These are phyloP conservation scores for Acropora yongei DNA, from an alignment of 64 coral and sea anemone genomes.

Conservation along the genomic window DNA sequence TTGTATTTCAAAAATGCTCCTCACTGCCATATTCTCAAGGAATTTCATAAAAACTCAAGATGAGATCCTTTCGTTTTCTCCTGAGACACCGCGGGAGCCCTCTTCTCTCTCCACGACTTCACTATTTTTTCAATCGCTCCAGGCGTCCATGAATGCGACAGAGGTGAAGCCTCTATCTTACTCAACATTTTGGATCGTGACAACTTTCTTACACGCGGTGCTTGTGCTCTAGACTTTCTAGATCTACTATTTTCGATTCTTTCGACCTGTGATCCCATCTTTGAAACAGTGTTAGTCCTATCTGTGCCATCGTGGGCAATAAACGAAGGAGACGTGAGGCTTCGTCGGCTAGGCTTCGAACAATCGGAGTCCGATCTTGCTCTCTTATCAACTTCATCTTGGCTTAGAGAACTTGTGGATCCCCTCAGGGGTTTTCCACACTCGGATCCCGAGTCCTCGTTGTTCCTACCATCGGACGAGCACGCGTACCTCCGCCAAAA, in stretches of 20 bases:
- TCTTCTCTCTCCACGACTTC: constrained; percentile 71
- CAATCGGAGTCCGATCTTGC: constrained; percentile 13
- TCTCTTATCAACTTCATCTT: constrained; percentile 18
- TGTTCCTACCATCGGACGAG: background rate
- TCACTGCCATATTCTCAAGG: no score
- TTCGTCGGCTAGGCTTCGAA: background rate
- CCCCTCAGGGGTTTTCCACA: constrained; percentile 9
- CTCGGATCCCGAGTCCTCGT: constrained; percentile 33
- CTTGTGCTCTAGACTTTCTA: background rate
- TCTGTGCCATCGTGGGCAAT: background rate
- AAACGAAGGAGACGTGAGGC: background rate
- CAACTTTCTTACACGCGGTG: constrained; percentile 11
- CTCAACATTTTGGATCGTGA: constrained; percentile 23
- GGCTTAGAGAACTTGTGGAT: background rate
- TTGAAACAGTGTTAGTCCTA: background rate
- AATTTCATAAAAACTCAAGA: constrained; percentile 19
- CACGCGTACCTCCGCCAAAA: background rate
- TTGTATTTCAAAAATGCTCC: no score
- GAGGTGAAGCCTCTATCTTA: constrained; percentile 35
- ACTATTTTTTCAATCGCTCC: constrained; percentile 69
- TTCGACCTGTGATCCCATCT: background rate
- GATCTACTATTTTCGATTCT: background rate
- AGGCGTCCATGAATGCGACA: constrained; percentile 64
- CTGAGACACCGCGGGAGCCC: background rate
- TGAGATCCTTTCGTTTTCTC: constrained; percentile 26